Evolutionary conservation across 2,888 invertebrate species (phyloP), one percentile per base, ranked within the genome.

Genomic region (Pelosia muscerda): DNA sequence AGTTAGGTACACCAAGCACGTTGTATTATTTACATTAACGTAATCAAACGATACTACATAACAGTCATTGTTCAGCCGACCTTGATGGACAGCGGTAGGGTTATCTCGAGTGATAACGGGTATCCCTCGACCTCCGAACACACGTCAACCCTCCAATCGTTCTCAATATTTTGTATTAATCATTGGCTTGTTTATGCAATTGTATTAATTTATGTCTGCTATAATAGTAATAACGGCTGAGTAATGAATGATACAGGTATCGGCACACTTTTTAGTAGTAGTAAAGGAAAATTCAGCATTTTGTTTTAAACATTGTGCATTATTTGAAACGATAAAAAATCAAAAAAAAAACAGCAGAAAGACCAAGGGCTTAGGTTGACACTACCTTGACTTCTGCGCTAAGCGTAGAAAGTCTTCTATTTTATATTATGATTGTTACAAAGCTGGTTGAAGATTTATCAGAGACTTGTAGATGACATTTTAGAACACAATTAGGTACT

Each of bases 31-130:
- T 55, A 25, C 23, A 25, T 19, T 15, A 55, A 26, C 25, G 8
- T 55, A 5, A 55, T 15, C 15, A 11, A 19, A 10, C n/a, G 23
- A 42, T 10, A 64, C 19, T 19, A 66, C 42, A 66, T 15, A 22
- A 23, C 34, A 0, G 15, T 67, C 62, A 74, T 72, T 75, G 66
- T 73, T 68, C 38, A 13, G 26, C 54, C 62, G 71, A 69, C 67
- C 60, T 73, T 10, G 42, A 49, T 38, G 42, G 66, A 28, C 63
- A 5, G 60, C 66, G 56, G 59, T 34, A 67, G 65, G 69, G 68
- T 73, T 78, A 81, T 81, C 79, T 60, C 2, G 1, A 28, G 15
- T 9, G 78, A 77, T 77, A 78, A 67, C 9, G 53, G 19, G 61
- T 26, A 22, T 68, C 65, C 55, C 57, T 66, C 58, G 71, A 78